Percentiles rank a stretch among this genome's conserved stretches.
These are phyloP conservation scores for Phortica okadai DNA, from an alignment of 2,888 invertebrate genomes.

Conservation along the genomic window DNA sequence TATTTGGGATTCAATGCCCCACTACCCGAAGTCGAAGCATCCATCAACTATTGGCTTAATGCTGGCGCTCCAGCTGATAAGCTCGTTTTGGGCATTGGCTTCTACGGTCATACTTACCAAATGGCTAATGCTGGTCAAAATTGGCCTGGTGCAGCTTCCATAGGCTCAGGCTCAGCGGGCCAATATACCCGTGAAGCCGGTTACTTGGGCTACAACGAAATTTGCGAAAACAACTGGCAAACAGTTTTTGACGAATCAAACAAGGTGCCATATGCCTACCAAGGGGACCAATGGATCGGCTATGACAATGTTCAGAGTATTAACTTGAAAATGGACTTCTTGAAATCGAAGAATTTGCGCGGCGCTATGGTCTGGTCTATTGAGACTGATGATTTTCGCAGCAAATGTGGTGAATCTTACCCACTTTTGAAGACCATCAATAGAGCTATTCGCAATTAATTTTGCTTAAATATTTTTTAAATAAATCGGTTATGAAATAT, in stretches of 20 bases:
- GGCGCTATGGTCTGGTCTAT: slow-evolving; percentile 83
- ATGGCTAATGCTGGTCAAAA: slow-evolving; percentile 78
- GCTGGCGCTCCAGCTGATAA: slow-evolving; percentile 82
- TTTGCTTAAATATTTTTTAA: background rate
- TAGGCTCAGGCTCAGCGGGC: slow-evolving; percentile 52
- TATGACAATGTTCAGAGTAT: slow-evolving; percentile 91
- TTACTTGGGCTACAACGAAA: slow-evolving; percentile 60
- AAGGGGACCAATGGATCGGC: slow-evolving; percentile 92
- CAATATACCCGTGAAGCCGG: slow-evolving; percentile 51
- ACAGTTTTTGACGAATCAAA: slow-evolving; percentile 50
- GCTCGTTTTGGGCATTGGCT: slow-evolving; percentile 89
- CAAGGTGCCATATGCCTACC: slow-evolving; percentile 85
- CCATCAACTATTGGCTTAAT: slow-evolving; percentile 89
- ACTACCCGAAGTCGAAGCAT: slow-evolving; percentile 86
- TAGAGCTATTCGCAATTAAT: slow-evolving; percentile 46
- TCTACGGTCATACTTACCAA: slow-evolving; percentile 90
- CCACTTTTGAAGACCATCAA: slow-evolving; percentile 61
- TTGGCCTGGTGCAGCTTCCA: slow-evolving; percentile 52
- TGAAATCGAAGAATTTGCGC: slow-evolving; percentile 87
- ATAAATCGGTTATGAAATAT: no score
- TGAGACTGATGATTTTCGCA: slow-evolving; percentile 95
- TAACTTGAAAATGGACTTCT: slow-evolving; percentile 87
- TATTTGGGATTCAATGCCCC: slow-evolving; percentile 63
- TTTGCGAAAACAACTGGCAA: slow-evolving; percentile 63
- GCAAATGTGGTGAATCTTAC: slow-evolving; percentile 82